Percentiles rank a stretch among this genome's conserved stretches.
Conservation (phyloP, 2,888 invertebrate genomes). For the Psylliodes chrysocephalus region DNA sequence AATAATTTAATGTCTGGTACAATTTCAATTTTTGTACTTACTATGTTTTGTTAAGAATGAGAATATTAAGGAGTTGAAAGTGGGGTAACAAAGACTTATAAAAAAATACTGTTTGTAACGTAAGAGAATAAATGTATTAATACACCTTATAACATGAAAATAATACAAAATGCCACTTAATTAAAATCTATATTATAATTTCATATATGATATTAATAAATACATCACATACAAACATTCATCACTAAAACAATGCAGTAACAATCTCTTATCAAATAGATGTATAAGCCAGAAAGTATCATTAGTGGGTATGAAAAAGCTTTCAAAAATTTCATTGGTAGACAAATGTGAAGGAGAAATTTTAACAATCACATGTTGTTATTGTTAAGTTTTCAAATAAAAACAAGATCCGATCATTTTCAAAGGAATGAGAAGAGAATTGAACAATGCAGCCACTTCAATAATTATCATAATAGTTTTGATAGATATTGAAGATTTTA, state of each 20-base stretch:
- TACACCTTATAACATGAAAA: conserved; percentile 44
- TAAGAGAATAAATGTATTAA: conserved; percentile 40
- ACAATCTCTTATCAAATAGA: conserved; percentile 46
- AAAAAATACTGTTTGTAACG: conserved; percentile 21
- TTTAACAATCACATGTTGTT: no score
- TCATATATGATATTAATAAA: conserved; percentile 54
- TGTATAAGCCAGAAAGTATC: conserved; percentile 28
- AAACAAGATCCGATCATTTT: no score
- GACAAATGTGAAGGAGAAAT: background rate
- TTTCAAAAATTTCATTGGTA: conserved; percentile 5
- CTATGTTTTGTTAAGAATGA: no score
- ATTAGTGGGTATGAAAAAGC: conserved; percentile 26
- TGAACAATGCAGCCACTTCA: no score
- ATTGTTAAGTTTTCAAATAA: no score
- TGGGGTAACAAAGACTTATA: no score
- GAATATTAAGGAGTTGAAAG: no score
- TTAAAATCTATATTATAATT: conserved; percentile 50
- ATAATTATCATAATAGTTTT: no score
- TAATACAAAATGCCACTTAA: conserved; percentile 49
- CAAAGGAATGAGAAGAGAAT: no score
- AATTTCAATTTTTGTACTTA: no score
- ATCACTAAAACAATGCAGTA: conserved; percentile 52
- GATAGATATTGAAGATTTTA: no score
- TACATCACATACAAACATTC: conserved; percentile 58
- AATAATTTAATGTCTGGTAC: no score